Conservation (phyloP, 2,797 vertebrate species). For the Bovichtus variegatus region DNA sequence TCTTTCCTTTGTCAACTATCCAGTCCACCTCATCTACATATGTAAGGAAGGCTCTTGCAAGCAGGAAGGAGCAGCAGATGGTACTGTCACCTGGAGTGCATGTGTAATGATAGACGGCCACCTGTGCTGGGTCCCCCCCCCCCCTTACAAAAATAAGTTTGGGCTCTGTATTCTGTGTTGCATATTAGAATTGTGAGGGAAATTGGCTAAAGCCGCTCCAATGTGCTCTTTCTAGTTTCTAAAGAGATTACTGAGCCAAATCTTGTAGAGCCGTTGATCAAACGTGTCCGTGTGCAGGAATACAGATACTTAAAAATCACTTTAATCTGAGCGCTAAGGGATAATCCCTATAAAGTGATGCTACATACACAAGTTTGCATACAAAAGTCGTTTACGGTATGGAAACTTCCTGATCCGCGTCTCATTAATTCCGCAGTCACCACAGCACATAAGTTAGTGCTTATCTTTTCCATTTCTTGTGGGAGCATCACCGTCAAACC, state of each 20-base stretch:
- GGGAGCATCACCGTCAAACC: slow-evolving; percentile 16
- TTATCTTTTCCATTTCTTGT: slow-evolving; percentile 52
- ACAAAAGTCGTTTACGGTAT: neutral
- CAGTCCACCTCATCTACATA: slow-evolving; percentile 59
- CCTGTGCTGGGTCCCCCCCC: slow-evolving; percentile 63
- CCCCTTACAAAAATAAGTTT: slow-evolving; percentile 41
- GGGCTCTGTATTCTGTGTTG: slow-evolving; percentile 37
- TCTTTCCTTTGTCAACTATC: slow-evolving; percentile 51
- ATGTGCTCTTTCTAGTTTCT: slow-evolving; percentile 41
- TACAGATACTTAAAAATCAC: slow-evolving; percentile 42
- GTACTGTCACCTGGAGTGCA: slow-evolving; percentile 75
- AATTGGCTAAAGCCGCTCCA: slow-evolving; percentile 34
- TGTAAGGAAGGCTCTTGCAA: slow-evolving; percentile 48
- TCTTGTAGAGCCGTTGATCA: slow-evolving; percentile 42
- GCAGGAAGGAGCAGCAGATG: slow-evolving; percentile 75
- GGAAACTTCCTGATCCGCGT: slow-evolving; percentile 27
- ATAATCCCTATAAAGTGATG: slow-evolving; percentile 44
- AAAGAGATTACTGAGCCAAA: slow-evolving; percentile 49
- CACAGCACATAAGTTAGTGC: slow-evolving; percentile 18
- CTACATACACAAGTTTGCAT: slow-evolving; percentile 22
- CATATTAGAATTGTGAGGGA: slow-evolving; percentile 34
- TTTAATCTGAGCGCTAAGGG: slow-evolving; percentile 35
- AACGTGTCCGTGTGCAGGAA: slow-evolving; percentile 37
- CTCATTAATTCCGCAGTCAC: slow-evolving; percentile 11
- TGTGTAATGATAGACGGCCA: slow-evolving; percentile 74